Conservation (phyloP, 2,113 vertebrate species). For the Cinclus cinclus region DNA sequence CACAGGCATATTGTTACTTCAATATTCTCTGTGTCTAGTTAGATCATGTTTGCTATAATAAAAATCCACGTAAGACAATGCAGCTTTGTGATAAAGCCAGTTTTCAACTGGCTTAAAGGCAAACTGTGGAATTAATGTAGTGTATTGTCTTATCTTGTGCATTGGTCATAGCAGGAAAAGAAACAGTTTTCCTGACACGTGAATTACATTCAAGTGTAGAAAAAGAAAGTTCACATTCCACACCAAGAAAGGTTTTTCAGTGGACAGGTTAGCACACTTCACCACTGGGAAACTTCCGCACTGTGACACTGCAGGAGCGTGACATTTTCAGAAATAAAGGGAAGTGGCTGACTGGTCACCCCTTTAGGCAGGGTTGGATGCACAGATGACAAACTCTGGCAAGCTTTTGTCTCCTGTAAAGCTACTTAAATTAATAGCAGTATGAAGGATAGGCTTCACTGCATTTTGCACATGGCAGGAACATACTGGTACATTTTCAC, state of each 20-base stretch:
- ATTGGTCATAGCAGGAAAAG: neutral
- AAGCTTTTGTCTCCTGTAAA: neutral
- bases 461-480: neutral
- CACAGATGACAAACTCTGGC: neutral
- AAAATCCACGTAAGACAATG: neutral
- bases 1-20: neutral
- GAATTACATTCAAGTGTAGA: neutral
- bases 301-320: rapidly evolving
- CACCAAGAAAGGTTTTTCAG: neutral
- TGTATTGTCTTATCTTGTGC: neutral
- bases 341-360: neutral
- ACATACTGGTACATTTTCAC: neutral
- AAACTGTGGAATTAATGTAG: neutral
- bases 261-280: neutral
- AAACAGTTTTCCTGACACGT: neutral
- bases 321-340: neutral
- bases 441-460: neutral
- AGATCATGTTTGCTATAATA: neutral
- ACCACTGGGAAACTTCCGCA: neutral
- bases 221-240: neutral
- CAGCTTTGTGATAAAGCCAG: neutral
- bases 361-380: neutral
- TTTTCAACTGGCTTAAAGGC: neutral
- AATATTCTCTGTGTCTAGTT: neutral
- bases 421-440: neutral